phyloP scores from a whole-genome alignment of 2,113 vertebrate genomes.

The Suricata suricatta region DNA sequence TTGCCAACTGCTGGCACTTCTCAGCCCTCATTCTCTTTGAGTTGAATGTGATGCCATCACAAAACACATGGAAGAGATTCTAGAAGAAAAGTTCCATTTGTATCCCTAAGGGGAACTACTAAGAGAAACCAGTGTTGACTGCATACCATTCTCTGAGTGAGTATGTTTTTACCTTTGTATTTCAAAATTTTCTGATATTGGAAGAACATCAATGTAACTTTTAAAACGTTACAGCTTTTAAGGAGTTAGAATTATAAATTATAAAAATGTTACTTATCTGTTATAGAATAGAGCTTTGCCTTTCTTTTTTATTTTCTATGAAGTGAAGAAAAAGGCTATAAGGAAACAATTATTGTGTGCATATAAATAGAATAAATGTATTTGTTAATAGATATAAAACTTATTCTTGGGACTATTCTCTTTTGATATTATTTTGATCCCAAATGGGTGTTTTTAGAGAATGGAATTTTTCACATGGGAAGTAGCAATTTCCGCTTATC shows the following conservation, averaged over 20 bases:
- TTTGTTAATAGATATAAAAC: background rate
- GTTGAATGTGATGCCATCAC: background rate
- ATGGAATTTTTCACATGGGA: background rate
- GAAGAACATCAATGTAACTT: background rate
- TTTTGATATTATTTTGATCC: slow-evolving; percentile 27
- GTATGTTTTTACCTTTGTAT: background rate
- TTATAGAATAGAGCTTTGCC: background rate
- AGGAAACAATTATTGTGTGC: background rate
- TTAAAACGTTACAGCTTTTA: background rate
- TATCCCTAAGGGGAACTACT: background rate
- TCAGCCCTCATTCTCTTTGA: background rate
- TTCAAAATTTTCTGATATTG: slow-evolving; percentile 20
- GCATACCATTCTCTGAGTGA: background rate
- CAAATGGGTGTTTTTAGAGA: background rate
- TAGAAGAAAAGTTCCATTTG: background rate
- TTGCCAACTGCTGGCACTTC: background rate
- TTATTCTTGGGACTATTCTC: background rate
- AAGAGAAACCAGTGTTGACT: background rate
- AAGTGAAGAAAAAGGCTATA: background rate
- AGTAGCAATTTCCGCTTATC: background rate
- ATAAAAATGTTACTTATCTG: background rate
- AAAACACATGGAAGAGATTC: background rate
- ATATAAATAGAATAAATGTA: background rate
- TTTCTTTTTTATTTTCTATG: background rate
- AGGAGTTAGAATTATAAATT: slow-evolving; percentile 9